Percentiles rank a stretch among this genome's conserved stretches.
These are phyloP conservation scores for Drosophila ambigua DNA, from an alignment of 1,140 invertebrate species.

Conservation along the genomic window DNA sequence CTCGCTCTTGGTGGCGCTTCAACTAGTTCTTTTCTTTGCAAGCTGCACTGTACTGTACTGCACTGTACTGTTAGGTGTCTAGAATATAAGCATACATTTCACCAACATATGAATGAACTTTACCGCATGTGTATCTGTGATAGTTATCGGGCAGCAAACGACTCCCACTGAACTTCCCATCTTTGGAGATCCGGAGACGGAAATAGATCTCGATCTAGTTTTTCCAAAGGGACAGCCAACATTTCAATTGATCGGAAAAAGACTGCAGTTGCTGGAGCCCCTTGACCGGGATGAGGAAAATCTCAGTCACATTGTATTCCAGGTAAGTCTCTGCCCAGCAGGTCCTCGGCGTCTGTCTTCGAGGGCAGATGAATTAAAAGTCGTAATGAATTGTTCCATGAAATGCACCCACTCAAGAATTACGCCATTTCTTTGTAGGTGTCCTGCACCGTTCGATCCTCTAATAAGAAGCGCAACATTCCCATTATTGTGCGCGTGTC, in stretches of 20 bases:
- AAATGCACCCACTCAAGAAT: not conserved
- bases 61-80: no score
- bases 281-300: slow-evolving; percentile 94
- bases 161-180: slow-evolving; percentile 91
- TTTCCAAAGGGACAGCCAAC: slow-evolving; percentile 90
- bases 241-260: slow-evolving; percentile 93
- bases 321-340: slow-evolving; percentile 85
- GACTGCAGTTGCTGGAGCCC: slow-evolving; percentile 90
- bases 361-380: no score
- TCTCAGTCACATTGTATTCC: slow-evolving; percentile 93
- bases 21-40: slow-evolving; percentile 13
- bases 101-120: no score
- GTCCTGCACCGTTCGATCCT: slow-evolving; percentile 90
- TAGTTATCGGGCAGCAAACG: slow-evolving; percentile 93
- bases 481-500: slow-evolving; percentile 94
- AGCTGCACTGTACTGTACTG: no score
- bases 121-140: slow-evolving; percentile 57
- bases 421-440: slow-evolving; percentile 86
- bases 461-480: slow-evolving; percentile 91
- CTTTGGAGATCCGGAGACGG: slow-evolving; percentile 90
- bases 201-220: slow-evolving; percentile 90
- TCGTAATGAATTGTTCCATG: no score
- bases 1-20: not conserved
- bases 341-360: not conserved
- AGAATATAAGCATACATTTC: no score